Evolutionary conservation across 2,113 vertebrate species (phyloP), one percentile per base, ranked within the genome.

Genomic region (Callaeas wilsoni): DNA sequence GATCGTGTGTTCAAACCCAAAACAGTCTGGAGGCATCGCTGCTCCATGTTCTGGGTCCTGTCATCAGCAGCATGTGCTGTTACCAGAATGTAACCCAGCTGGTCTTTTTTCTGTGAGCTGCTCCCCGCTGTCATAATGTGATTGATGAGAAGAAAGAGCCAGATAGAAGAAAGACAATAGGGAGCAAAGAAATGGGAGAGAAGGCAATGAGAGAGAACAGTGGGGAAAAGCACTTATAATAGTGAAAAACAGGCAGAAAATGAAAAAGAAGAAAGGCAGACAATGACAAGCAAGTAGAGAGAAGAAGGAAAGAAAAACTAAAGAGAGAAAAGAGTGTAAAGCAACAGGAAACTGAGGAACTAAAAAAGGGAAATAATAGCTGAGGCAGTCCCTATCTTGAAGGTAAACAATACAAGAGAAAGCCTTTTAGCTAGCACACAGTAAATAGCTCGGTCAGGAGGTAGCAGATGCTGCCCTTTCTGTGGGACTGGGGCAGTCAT

Each of bases 241-340:
- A 65, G 21, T 41, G 44, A 26, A 70, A 83, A 92, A 22, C 5
- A 16, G 22, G 13, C 32, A 93, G 44, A 55, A 79, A 88, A 88
- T 9, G 1, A 39, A 64, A 69, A 80, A 62, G 1, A 55, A 89
- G 22, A n/a, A 83, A 77, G n/a, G 16, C 29, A 70, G 37, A 33
- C 0, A 0, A 18, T 26, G 26, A n/a, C 50, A 14, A 41, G 8
- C 14, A 78, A 67, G 35, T 9, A 59, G 33, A 59, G 18, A 70
- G 32, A 79, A 52, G n/a, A 37, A n/a, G 16, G 29, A 41, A 70
- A 52, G 13, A 13, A 81, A 70, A 75, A 23, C 3, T 6, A 44
- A 30, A 64, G 39, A 64, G 23, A 22, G 42, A 9, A 41, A 18
- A 56, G 64, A 56, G 6, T 21, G 9, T 68, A 89, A 81, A 81